Evolutionary conservation across 2,113 vertebrate species (phyloP).

Genomic region (Coregonus clupeaformis): DNA sequence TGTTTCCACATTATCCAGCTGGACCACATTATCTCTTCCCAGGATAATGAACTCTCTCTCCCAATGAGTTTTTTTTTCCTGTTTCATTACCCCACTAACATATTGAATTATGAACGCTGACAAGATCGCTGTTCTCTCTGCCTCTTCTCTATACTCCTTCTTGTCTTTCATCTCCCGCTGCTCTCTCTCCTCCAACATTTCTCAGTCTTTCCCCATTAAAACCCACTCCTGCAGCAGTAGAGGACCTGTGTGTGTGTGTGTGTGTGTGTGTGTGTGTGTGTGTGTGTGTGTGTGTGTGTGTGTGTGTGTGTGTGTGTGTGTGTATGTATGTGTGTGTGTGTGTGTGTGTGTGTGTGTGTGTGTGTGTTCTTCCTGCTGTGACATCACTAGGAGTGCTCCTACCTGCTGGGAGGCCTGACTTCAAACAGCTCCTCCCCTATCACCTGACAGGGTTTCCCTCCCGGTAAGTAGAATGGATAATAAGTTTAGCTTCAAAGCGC

Average conservation of each 20-base stretch:
- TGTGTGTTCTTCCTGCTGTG: too few species aligned
- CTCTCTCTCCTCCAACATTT: not conserved
- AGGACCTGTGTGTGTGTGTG: too few species aligned
- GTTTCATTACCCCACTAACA: conserved; percentile 42
- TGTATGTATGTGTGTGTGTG: rapidly evolving
- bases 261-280: too few species aligned
- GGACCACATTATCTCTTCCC: conserved; percentile 35
- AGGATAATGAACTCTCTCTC: conserved; percentile 61
- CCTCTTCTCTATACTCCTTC: not conserved
- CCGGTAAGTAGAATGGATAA: conserved; percentile 31
- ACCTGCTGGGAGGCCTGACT: too few species aligned
- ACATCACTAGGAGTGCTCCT: too few species aligned
- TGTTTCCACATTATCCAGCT: conserved; percentile 37
- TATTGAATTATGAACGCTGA: conserved; percentile 13
- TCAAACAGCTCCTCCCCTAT: too few species aligned
- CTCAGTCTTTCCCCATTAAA: too few species aligned
- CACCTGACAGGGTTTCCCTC: too few species aligned
- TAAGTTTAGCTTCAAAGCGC: conserved; percentile 32
- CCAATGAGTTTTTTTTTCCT: conserved; percentile 28
- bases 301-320: too few species aligned
- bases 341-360: rapidly evolving
- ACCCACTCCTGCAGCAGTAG: too few species aligned
- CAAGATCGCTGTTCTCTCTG: not conserved
- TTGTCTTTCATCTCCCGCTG: not conserved
- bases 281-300: too few species aligned